Conservation (phyloP, 1,140 invertebrate species). For the Meteorus sp. region DNA sequence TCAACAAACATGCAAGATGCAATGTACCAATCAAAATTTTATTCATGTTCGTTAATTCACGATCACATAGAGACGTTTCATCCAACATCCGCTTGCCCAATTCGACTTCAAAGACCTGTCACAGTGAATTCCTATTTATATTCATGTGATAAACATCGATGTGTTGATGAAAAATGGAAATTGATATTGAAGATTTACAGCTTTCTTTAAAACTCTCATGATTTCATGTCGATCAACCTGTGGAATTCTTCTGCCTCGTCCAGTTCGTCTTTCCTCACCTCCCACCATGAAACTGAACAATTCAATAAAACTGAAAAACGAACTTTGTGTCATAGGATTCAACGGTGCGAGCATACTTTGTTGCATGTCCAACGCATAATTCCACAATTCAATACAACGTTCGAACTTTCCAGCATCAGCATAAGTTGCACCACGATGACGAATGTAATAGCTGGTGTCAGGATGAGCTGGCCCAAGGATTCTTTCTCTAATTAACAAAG, state of each 20-base stretch:
- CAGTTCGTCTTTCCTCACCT: slow-evolving; percentile 69
- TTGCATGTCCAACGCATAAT: slow-evolving; percentile 96
- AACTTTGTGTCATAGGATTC: slow-evolving; percentile 92
- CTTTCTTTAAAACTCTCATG: slow-evolving; percentile 78
- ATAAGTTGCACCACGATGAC: slow-evolving; percentile 91
- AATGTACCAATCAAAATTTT: slow-evolving; percentile 84
- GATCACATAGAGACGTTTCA: slow-evolving; percentile 64
- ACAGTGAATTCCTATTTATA: slow-evolving; percentile 23
- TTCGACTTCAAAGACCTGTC: slow-evolving; percentile 58
- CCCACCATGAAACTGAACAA: slow-evolving; percentile 93
- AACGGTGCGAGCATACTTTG: slow-evolving; percentile 90
- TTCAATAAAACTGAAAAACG: slow-evolving; percentile 90
- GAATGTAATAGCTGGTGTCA: slow-evolving; percentile 94
- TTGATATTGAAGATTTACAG: slow-evolving; percentile 57
- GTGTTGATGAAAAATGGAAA: slow-evolving; percentile 1
- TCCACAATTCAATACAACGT: slow-evolving; percentile 91
- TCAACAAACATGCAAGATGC: slow-evolving; percentile 76
- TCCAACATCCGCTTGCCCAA: slow-evolving; percentile 56
- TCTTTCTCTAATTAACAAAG: slow-evolving; percentile 88
- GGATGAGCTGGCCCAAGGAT: slow-evolving; percentile 92
- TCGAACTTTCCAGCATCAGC: slow-evolving; percentile 92
- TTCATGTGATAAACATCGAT: not conserved
- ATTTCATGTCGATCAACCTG: slow-evolving; percentile 80
- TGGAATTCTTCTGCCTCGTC: slow-evolving; percentile 73
- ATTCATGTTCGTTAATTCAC: slow-evolving; percentile 77